Evolutionary conservation across 1,140 invertebrate species (phyloP), one percentile per base, ranked within the genome.

Genomic region (Spodoptera frugiperda): DNA sequence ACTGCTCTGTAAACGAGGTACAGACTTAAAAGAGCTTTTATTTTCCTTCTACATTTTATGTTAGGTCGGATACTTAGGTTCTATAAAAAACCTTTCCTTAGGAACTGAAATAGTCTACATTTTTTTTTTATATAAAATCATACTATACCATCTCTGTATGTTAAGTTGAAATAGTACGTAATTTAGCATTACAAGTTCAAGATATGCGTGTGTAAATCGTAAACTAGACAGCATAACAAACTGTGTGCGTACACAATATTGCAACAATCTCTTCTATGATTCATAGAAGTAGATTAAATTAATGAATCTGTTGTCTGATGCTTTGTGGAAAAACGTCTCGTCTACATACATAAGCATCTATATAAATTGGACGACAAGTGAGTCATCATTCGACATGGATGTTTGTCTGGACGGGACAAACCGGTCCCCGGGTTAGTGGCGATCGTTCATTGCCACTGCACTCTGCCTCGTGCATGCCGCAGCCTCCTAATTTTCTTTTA

Each of bases 391-490:
- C 33, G 63, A 68, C 68, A 57, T 76, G 17, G 21, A 73, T 65
- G 74, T 70, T 65, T 67, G 78, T 72, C 73, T 75, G 71, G 55
- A 19, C 73, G 55, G 44, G 39, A 76, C 53, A 72, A 79, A 79
- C 78, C 78, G 78, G 78, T 79, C 74, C 39, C 73, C 49, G 33
- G 39, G 48, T 61, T 33, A 73, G 12, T 73, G 71, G 30, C 74
- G 49, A 76, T 30, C 72, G 78, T 79, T 77, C 78, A 77, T 79
- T 79, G 78, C 74, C 78, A 79, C 70, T 79, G 67, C 74, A 39
- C 48, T 67, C 68, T 73, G 46, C 51, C 49, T 61, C 57, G 30
- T 57, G 17, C 39, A 11, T 19, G 33, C 54, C n/a, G 21, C 54
- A 61, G 44, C 46, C 53, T 57, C 49, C 25, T 39, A 33, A 39